Base-by-base conservation (phyloP, 2,888 invertebrate genomes). In the Nomada fabriciana region DNA sequence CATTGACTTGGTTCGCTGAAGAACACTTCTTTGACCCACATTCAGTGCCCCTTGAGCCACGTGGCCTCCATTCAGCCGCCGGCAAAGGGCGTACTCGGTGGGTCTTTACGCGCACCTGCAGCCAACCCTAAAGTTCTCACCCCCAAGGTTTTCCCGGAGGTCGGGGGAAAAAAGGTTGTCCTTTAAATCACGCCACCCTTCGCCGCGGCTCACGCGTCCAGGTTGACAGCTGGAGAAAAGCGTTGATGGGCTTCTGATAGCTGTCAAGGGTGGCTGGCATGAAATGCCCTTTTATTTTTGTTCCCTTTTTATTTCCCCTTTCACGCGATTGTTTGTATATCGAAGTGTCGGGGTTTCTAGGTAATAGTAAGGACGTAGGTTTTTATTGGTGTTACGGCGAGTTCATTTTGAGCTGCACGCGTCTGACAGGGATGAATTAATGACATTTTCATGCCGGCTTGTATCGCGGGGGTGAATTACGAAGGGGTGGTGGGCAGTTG, bases 1-100 rank as follows among this genome's bases (percentile, higher is more conserved):
- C 90, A 89, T 90, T 90, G 89, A 90, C 89, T 90, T 86, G 84
- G 76, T 88, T 90, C 83, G 67, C 59, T 80, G 87, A 90, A 89
- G 90, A 88, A 89, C 90, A 87, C 83, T 89, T 86, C 87, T 88
- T 76, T 86, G 89, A 81, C 87, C 89, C 89, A 89, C 85, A 88
- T 90, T 88, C 86, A 60, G 76, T 76, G 82, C 61, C 84, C 80
- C 76, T 80, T 78, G 64, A 68, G 80, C 81, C 85, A 79, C 87
- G 87, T 86, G 89, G 88, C 86, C 82, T 85, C 86, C 85, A 85
- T 89, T 86, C 89, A 88, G 81, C 57, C 75, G 65, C 68, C 77
- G 80, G 73, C 68, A 74, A 83, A 84, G 85, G 84, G 81, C 80
- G 80, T 75, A 65, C 69, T 76, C 79, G 55, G 65, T 13, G 47